These are phyloP conservation scores for Characodon lateralis DNA, from an alignment of 2,797 vertebrate species.

Conservation along the genomic window DNA sequence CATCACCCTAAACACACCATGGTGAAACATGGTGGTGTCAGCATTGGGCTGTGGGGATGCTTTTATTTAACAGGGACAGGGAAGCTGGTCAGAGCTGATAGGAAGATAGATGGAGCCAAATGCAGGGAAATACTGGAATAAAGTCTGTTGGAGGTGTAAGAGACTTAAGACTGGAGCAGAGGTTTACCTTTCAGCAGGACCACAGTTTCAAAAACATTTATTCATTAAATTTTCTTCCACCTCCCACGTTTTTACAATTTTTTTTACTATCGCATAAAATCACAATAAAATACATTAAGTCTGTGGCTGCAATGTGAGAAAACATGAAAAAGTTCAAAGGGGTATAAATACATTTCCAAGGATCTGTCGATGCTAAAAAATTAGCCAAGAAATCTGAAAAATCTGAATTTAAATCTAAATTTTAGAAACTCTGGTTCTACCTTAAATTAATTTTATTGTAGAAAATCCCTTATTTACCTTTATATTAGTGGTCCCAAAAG, in stretches of 20 bases:
- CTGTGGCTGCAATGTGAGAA: not conserved
- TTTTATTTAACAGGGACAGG: not conserved
- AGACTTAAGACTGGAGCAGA: not conserved
- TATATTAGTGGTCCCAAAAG: conserved; percentile 6
- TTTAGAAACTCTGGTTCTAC: not conserved
- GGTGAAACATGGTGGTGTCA: not conserved
- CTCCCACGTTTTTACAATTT: not conserved
- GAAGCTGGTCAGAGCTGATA: not conserved
- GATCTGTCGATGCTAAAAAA: not conserved
- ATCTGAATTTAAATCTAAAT: not conserved
- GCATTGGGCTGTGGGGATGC: not conserved
- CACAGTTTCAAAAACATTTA: not conserved
- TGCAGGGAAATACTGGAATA: not conserved
- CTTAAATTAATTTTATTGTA: not conserved
- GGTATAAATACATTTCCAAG: not conserved
- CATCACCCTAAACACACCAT: not conserved
- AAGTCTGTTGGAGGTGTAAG: not conserved
- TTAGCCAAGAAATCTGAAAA: not conserved
- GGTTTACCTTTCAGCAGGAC: not conserved
- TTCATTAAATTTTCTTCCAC: not conserved
- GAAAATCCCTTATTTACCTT: not conserved
- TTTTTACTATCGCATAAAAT: not conserved
- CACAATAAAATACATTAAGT: not conserved
- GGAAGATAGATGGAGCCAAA: not conserved
- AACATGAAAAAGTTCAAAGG: not conserved